A percentile compares a stretch with the other conserved stretches of the same genome.
phyloP scores from a whole-genome alignment of 2,888 invertebrate genomes.

The Cylloceria caligata region DNA sequence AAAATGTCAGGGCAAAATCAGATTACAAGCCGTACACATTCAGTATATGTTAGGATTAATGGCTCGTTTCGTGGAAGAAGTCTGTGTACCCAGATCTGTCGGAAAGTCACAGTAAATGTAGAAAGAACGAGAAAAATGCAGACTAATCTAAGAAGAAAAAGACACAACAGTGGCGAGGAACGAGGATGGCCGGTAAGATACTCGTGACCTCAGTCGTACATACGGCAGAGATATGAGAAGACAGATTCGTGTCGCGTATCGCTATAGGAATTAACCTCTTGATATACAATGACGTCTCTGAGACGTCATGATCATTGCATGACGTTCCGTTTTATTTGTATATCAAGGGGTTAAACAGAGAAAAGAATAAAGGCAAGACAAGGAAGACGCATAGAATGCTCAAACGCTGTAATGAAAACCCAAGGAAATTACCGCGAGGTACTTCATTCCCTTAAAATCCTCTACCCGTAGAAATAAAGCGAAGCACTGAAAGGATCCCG shows the following conservation, averaged over 20 bases:
- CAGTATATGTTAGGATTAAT: background rate
- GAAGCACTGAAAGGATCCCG: conserved; percentile 36
- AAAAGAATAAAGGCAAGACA: conserved; percentile 7
- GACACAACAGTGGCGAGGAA: background rate
- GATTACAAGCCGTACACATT: background rate
- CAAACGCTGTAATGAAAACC: conserved; percentile 69
- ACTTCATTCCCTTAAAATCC: conserved; percentile 71
- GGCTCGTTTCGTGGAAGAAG: background rate
- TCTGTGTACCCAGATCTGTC: background rate
- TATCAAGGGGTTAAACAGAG: no score
- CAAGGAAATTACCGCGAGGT: conserved; percentile 68
- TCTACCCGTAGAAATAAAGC: conserved; percentile 60
- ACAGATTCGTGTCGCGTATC: conserved; percentile 54
- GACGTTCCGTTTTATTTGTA: no score
- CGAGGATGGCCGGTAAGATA: background rate
- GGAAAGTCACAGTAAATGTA: background rate
- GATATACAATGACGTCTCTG: no score
- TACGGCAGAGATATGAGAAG: conserved; percentile 35
- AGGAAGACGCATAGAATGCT: conserved; percentile 48
- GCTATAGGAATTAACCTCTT: conserved; percentile 55
- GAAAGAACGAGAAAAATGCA: background rate
- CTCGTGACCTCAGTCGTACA: conserved; percentile 21
- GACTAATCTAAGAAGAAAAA: background rate
- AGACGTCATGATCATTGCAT: no score
- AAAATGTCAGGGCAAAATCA: background rate